A percentile compares a stretch with the other conserved stretches of the same genome.
These are phyloP conservation scores for Charaxes varanes DNA, from an alignment of 1,140 invertebrate species.

Conservation along the genomic window DNA sequence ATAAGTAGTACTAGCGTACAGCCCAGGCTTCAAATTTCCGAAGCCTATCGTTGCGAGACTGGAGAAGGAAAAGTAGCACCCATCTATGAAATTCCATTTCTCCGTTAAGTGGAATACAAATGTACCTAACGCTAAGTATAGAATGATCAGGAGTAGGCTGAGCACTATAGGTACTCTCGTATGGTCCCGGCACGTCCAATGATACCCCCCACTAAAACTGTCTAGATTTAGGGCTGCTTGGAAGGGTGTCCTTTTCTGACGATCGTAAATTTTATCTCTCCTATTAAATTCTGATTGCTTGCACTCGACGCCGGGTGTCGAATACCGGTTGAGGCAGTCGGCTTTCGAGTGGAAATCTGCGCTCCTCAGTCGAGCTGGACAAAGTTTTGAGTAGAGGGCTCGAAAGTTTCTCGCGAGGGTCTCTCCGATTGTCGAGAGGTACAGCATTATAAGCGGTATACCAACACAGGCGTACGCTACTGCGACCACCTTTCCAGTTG, in stretches of 20 bases:
- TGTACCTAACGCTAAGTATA: constrained; percentile 93
- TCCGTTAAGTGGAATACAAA: constrained; percentile 92
- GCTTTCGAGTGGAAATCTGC: constrained; percentile 42
- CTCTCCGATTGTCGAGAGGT: constrained; percentile 89
- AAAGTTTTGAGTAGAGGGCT: constrained; percentile 42
- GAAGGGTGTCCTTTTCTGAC: constrained; percentile 48
- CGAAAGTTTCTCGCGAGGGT: constrained; percentile 79
- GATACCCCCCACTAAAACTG: constrained; percentile 51
- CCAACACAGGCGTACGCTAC: constrained; percentile 91
- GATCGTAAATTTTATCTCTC: constrained; percentile 31
- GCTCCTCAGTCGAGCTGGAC: constrained; percentile 51
- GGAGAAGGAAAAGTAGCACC: constrained; percentile 96
- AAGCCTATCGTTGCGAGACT: constrained; percentile 93
- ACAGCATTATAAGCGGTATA: constrained; percentile 92
- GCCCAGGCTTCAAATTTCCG: constrained; percentile 86
- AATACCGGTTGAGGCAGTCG: constrained; percentile 35
- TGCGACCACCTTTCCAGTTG: constrained; percentile 86
- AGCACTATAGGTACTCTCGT: constrained; percentile 89
- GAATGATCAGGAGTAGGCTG: constrained; percentile 90
- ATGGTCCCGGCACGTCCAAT: constrained; percentile 71
- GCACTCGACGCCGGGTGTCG: constrained; percentile 24
- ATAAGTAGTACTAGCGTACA: too few relatives aligned
- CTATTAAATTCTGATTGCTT: constrained; percentile 36
- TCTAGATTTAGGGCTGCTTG: constrained; percentile 58
- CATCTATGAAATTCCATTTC: constrained; percentile 94